phyloP scores from a whole-genome alignment of 2,888 invertebrate species.

The Ectemnius continuus region DNA sequence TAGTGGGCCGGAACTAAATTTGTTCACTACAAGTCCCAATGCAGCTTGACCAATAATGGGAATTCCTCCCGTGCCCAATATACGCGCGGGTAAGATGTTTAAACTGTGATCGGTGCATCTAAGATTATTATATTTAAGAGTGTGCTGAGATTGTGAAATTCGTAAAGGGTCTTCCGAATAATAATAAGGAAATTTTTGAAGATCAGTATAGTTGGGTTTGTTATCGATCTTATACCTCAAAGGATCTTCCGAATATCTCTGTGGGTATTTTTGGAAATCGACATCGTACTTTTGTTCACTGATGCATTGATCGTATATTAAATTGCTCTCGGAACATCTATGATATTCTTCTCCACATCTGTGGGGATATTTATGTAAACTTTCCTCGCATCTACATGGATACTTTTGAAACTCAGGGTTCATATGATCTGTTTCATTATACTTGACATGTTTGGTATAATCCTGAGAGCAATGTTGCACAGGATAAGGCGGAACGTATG shows the following conservation, averaged over 20 bases:
- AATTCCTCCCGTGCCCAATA: constrained; percentile 70
- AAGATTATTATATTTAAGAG: constrained; percentile 71
- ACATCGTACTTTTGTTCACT: constrained; percentile 63
- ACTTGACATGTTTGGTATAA: constrained; percentile 60
- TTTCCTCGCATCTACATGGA: constrained; percentile 73
- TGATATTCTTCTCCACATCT: constrained; percentile 75
- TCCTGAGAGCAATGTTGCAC: constrained; percentile 65
- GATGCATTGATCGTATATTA: constrained; percentile 68
- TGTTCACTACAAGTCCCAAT: constrained; percentile 73
- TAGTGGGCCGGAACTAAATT: constrained; percentile 70
- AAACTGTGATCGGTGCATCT: constrained; percentile 67
- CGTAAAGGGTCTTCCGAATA: constrained; percentile 71
- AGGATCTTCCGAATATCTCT: constrained; percentile 69
- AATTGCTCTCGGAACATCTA: constrained; percentile 73
- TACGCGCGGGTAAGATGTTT: constrained; percentile 68
- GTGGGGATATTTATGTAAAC: constrained; percentile 74
- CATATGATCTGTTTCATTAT: constrained; percentile 47
- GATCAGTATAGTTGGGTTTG: constrained; percentile 62
- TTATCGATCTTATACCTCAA: constrained; percentile 63
- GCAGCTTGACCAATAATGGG: constrained; percentile 74
- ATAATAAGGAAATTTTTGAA: constrained; percentile 72
- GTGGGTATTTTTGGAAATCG: constrained; percentile 70
- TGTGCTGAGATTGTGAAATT: constrained; percentile 63
- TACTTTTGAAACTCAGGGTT: constrained; percentile 67
- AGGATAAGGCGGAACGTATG: constrained; percentile 66